Evolutionary conservation across 2,797 vertebrate genomes (phyloP).

Genomic region (Etheostoma nigrum): DNA sequence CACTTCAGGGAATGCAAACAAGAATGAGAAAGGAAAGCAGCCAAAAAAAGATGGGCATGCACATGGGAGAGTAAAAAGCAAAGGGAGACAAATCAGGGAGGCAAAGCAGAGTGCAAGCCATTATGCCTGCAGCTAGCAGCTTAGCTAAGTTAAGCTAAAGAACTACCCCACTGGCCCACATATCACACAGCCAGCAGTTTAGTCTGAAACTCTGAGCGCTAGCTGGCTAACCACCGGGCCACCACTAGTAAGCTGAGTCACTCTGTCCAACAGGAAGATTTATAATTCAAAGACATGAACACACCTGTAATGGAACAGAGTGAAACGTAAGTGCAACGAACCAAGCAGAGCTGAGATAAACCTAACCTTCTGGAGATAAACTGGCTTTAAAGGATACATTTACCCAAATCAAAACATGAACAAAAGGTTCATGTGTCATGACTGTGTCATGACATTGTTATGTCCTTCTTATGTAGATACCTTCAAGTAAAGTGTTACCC

Average conservation of each 20-base stretch:
- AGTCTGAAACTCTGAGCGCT: slow-evolving; percentile 23
- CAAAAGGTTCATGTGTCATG: too few species aligned
- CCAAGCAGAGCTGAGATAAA: slow-evolving; percentile 7
- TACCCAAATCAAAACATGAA: slow-evolving; percentile 10
- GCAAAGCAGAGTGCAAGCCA: slow-evolving; percentile 36
- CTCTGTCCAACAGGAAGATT: slow-evolving; percentile 41
- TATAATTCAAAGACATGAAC: slow-evolving; percentile 48
- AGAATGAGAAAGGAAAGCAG: slow-evolving; percentile 4
- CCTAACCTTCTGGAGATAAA: background rate
- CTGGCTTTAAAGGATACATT: background rate
- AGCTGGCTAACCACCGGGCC: slow-evolving; percentile 17
- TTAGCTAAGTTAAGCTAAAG: slow-evolving; percentile 59
- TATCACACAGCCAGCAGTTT: slow-evolving; percentile 55
- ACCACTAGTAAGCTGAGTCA: slow-evolving; percentile 40
- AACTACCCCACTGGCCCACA: slow-evolving; percentile 79
- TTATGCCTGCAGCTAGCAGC: slow-evolving; percentile 41
- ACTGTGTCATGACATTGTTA: too few species aligned
- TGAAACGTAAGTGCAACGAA: slow-evolving; percentile 13
- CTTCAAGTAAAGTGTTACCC: too few species aligned
- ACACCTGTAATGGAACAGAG: slow-evolving; percentile 30
- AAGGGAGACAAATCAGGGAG: slow-evolving; percentile 43
- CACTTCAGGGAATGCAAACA: slow-evolving; percentile 27
- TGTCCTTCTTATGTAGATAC: too few species aligned
- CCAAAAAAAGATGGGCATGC: slow-evolving; percentile 1
- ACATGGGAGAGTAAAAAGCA: slow-evolving; percentile 42